Evolutionary conservation across 2,797 vertebrate species (phyloP), one percentile per base, ranked within the genome.

Genomic region (Chromobotia macracanthus): DNA sequence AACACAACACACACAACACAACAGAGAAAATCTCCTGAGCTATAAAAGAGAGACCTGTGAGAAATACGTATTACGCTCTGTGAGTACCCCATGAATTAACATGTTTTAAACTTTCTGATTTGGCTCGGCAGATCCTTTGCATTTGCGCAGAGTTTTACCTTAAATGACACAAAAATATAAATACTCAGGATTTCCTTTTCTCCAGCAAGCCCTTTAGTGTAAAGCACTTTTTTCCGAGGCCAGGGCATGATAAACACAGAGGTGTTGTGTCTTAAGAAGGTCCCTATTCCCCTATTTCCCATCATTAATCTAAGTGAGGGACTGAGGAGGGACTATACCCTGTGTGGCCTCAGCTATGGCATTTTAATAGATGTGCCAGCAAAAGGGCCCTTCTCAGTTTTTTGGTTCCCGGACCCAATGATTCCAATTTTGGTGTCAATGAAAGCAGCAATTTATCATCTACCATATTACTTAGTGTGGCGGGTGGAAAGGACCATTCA

Each of bases 401-500:
- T 79, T 90, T 89, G 88, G 88, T 89, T 87, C 85, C 90, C 31
- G 84, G 89, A 89, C 86, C 88, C 88, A 89, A 85, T 87, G 87
- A 89, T 91, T 92, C 88, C 89, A 90, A 91, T 91, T 93, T 91
- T 91, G 85, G 87, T 88, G 87, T 83, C 91, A 88, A 83, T 87
- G 91, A 91, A 90, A 90, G 87, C 87, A 89, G 89, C 75, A 79
- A 93, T 90, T 91, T 88, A 90, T 91, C 91, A 94, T 87, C 82
- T 84, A 78, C 88, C 84, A 87, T 91, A 89, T 89, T 85, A 86
- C 90, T 94, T 94, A 94, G 90, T 90, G 92, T 88, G 89, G 88
- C 80, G 61, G 90, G 83, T 87, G 88, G 91, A 89, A 85, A 86
- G 89, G 91, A 91, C 88, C 84, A 91, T 93, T 93, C 88, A 90